Evolutionary conservation across 2,797 vertebrate species (phyloP).

Genomic region (Lacerta agilis): DNA sequence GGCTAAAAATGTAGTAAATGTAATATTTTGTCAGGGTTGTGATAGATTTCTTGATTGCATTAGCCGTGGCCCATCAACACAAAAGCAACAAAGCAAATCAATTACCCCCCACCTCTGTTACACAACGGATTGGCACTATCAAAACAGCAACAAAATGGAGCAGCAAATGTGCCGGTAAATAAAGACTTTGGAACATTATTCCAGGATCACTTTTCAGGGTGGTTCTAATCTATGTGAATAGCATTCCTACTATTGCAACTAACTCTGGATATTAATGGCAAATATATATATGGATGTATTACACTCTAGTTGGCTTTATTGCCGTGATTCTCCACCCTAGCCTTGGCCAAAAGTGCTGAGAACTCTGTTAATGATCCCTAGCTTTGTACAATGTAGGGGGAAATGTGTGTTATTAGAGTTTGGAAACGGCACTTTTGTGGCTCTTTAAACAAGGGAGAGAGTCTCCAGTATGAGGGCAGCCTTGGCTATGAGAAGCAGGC

Average conservation of each 20-base stretch:
- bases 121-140: background rate
- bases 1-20: too few species aligned
- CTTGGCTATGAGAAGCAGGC: background rate
- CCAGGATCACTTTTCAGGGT: background rate
- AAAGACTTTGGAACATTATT: background rate
- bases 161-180: background rate
- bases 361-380: background rate
- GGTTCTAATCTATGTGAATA: background rate
- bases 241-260: background rate
- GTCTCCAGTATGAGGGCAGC: background rate
- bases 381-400: background rate
- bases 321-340: background rate
- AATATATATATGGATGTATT: background rate
- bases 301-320: background rate
- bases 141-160: background rate
- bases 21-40: background rate
- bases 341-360: background rate
- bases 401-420: background rate
- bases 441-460: background rate
- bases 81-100: background rate
- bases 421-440: background rate
- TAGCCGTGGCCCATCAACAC: background rate
- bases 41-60: background rate
- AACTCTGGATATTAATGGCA: background rate
- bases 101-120: background rate